Percentiles rank a stretch among this genome's conserved stretches.
Evolutionary conservation across 2,113 vertebrate genomes (phyloP).

Genomic region (Arenaria interpres): DNA sequence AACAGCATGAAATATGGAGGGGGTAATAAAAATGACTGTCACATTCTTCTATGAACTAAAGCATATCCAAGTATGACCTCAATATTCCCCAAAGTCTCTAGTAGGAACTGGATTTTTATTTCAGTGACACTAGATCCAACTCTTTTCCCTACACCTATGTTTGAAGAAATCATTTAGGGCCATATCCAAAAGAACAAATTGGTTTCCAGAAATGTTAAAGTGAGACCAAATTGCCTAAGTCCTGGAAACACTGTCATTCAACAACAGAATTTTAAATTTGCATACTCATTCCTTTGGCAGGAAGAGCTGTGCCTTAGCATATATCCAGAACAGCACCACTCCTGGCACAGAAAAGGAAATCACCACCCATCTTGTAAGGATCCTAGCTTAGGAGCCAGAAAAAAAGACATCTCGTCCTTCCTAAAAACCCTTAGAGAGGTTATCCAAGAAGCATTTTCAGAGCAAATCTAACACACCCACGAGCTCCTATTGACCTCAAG

Average conservation of each 20-base stretch:
- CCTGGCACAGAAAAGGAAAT: not conserved
- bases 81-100: not conserved
- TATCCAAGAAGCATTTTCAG: not conserved
- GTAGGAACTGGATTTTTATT: not conserved
- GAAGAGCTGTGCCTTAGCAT: not conserved
- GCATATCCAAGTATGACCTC: not conserved
- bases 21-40: not conserved
- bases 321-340: not conserved
- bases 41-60: not conserved
- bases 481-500: not conserved
- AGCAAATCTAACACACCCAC: not conserved
- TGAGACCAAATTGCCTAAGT: not conserved
- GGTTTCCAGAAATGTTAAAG: not conserved
- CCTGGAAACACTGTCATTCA: not conserved
- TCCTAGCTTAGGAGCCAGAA: not conserved
- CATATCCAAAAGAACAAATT: not conserved
- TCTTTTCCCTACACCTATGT: not conserved
- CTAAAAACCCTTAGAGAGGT: not conserved
- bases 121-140: not conserved
- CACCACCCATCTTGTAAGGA: not conserved
- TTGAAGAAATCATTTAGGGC: not conserved
- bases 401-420: not conserved
- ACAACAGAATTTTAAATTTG: not conserved
- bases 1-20: not conserved
- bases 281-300: not conserved